These are phyloP conservation scores for Istiophorus platypterus DNA, from an alignment of 2,113 vertebrate species.

Conservation along the genomic window DNA sequence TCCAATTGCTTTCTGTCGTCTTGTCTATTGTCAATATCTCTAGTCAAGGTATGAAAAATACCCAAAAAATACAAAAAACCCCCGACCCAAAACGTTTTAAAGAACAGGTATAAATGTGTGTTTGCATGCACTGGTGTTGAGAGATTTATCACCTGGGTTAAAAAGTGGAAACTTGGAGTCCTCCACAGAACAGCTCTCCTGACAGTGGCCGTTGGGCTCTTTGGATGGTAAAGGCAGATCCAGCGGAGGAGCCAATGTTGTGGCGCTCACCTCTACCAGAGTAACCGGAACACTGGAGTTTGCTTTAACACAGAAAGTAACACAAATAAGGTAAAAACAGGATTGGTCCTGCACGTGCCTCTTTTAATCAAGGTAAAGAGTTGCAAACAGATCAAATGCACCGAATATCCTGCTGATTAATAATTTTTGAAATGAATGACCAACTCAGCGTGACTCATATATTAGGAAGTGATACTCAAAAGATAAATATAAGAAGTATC, in stretches of 20 bases:
- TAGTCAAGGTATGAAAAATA: not conserved
- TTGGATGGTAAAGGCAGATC: conserved; percentile 8
- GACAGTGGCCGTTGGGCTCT: conserved; percentile 37
- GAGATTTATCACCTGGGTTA: conserved; percentile 43
- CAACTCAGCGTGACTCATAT: not conserved
- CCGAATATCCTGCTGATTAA: not conserved
- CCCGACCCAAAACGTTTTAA: no score
- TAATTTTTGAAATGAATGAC: no score
- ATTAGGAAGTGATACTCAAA: no score
- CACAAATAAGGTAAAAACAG: not conserved
- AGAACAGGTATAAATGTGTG: not conserved
- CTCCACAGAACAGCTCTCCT: conserved; percentile 23
- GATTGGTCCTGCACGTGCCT: not conserved
- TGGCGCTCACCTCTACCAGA: not conserved
- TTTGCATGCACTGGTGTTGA: not conserved
- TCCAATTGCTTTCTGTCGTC: not conserved
- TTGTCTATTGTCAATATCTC: not conserved
- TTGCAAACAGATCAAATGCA: not conserved
- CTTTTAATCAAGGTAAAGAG: not conserved
- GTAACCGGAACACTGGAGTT: not conserved
- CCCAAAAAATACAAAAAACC: not conserved
- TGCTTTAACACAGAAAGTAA: conserved; percentile 30
- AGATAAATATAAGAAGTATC: no score
- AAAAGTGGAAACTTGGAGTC: conserved; percentile 24
- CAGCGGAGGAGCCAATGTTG: not conserved